These are phyloP conservation scores for Genyomyrus donnyi DNA, from an alignment of 2,113 vertebrate genomes.

Conservation along the genomic window DNA sequence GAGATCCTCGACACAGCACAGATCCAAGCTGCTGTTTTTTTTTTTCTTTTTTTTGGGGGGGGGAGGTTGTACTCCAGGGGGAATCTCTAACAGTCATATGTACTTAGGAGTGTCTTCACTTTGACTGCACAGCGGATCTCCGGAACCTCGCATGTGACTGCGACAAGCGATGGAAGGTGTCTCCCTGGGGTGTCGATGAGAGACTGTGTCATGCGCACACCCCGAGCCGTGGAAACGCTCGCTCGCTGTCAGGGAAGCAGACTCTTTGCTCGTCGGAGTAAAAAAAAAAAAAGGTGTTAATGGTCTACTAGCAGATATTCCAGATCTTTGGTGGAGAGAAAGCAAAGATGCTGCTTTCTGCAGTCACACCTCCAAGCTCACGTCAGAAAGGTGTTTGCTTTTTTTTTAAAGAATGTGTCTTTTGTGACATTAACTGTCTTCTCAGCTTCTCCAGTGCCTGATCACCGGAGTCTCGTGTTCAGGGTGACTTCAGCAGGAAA, in stretches of 20 bases:
- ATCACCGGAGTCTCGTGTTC: neutral
- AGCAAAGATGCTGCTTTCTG: constrained; percentile 53
- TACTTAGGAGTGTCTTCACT: neutral
- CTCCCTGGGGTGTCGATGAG: neutral
- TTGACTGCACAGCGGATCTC: neutral
- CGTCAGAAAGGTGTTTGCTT: constrained; percentile 12
- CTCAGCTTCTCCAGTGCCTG: constrained; percentile 8
- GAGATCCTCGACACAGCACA: neutral
- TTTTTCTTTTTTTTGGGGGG: too few relatives aligned
- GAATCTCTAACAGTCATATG: neutral
- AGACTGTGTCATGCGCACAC: neutral
- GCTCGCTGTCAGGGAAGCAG: neutral
- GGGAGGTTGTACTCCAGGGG: neutral
- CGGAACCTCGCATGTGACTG: neutral
- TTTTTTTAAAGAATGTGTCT: constrained; percentile 1
- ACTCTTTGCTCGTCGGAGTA: neutral
- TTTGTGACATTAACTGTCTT: constrained; percentile 13
- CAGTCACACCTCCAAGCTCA: constrained; percentile 52
- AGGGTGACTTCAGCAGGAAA: neutral
- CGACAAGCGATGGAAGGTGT: neutral
- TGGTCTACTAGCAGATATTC: constrained; percentile 33
- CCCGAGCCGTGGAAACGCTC: neutral
- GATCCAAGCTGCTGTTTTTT: neutral
- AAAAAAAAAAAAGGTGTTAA: constrained; percentile 35
- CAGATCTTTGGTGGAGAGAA: constrained; percentile 54